Base-by-base conservation (phyloP, 2,113 vertebrate species). In the Myocastor coypus region DNA sequence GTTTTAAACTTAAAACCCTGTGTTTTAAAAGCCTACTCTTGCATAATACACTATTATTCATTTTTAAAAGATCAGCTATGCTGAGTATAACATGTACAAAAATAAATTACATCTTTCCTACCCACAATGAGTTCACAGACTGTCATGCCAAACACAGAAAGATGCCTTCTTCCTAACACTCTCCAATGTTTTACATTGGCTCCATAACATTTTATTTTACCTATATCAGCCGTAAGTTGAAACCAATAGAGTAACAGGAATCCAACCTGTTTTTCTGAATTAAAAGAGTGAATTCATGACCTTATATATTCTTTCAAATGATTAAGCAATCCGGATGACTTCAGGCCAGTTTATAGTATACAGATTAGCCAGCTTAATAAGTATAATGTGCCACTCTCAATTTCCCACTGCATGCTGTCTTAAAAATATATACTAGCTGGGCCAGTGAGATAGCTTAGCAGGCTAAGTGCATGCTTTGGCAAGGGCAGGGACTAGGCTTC, bases 1-100 rank as follows among this genome's bases (percentile, higher is more conserved):
- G 77, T 30, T 93, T 89, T 95, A 86, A 88, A 20, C 9, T 83
- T 90, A 94, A 93, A 88, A 94, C n/a, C n/a, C 50, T 86, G 89
- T 34, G 94, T 84, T 71, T 91, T 80, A 68, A 87, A 83, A 80
- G 24, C 1, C 34, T 81, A 22, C 22, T 75, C 34, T 71, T 73
- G 40, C 28, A 84, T 46, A 92, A 6, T 34, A 83, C 30, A 69
- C 42, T 94, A 64, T 50, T 86, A 91, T 61, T 84, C 46, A 30
- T 32, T 84, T 92, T 82, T 32, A 34, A 95, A 83, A 91, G 34
- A 83, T 28, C 17, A 80, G 64, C 40, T 84, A 26, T 34, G 7
- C 37, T 93, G 40, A 20, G 5, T 61, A 30, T 10, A 68, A 89
- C 40, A 94, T 4, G 55, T 30, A 80, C 52, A 84, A 68, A 94